A percentile compares a stretch with the other conserved stretches of the same genome.
These are phyloP conservation scores for Chionodraco myersi DNA, from an alignment of 2,113 vertebrate genomes.

Conservation along the genomic window DNA sequence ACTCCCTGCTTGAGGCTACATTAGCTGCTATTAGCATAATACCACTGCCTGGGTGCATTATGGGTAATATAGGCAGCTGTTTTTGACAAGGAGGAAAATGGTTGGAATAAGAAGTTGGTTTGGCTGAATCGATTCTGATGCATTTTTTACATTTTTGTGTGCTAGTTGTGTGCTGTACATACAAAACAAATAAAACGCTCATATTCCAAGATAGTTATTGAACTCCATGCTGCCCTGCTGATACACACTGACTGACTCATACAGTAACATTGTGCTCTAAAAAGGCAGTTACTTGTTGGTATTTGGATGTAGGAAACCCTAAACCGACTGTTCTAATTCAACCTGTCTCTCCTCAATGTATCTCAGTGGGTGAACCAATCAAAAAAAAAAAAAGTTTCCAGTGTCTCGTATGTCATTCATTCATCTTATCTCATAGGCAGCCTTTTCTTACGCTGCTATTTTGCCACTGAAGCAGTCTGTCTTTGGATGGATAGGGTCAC, in stretches of 20 bases:
- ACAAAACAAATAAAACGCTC: background rate
- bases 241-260: background rate
- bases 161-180: background rate
- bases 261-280: background rate
- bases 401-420: background rate
- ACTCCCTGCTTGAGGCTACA: background rate
- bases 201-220: background rate
- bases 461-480: slow-evolving; percentile 28
- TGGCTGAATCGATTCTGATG: background rate
- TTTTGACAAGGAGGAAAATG: background rate
- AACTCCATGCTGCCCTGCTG: background rate
- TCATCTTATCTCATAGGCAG: slow-evolving; percentile 9
- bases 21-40: background rate
- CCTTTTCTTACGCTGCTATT: slow-evolving; percentile 11
- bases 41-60: background rate
- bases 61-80: background rate
- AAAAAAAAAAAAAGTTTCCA: background rate
- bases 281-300: background rate
- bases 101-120: background rate
- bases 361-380: background rate
- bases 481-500: slow-evolving; percentile 41
- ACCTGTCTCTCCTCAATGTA: background rate
- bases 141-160: background rate
- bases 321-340: background rate
- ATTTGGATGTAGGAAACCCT: background rate